Base-by-base conservation (phyloP, 2,797 vertebrate genomes). In the Eleutherodactylus coqui region DNA sequence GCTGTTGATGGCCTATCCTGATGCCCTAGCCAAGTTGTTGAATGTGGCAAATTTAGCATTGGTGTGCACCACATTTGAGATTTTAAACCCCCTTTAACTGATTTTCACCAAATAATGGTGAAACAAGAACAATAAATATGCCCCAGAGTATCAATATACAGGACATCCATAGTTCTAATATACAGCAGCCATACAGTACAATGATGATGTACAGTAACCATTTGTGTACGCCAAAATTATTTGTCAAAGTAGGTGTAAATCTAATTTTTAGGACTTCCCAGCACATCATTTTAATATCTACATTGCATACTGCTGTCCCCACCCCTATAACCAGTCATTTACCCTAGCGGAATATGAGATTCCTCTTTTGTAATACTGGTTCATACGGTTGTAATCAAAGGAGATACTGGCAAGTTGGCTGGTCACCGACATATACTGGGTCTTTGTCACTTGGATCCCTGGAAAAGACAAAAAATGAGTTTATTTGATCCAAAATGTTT, bases 341-440 rank as follows among this genome's bases (percentile, higher is more conserved):
- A 82, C 80, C 27, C 3, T 29, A 21, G 55, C 45, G 27, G 9
- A 5, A 72, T 82, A 82, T n/a, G 14, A 9, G 4, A 82, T 17
- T 27, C 80, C 80, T 34, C 64, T 47, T 67, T 72, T 72, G 27
- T 82, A 82, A 72, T n/a, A 70, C 32, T 21, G 41, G 64, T 27
- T 72, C 32, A 38, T 45, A 4, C 6, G 24, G 4, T 67, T 24
- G 21, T 80, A 64, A 16, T 72, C 32, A 27, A 82, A 53, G 4
- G 0, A 3, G 34, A 82, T 51, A 5, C 34, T 49, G 45, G 80
- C 64, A 8, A 53, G 64, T 34, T 82, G 80, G 47, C 62, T 72
- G 32, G 80, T 82, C 45, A 82, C 32, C 80, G 19, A 34, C 7
- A 82, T 0, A 24, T 72, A 53, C 43, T 49, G 80, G 3, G 27